These are phyloP conservation scores for Semnornis frantzii DNA, from an alignment of 2,113 vertebrate species.

Conservation along the genomic window DNA sequence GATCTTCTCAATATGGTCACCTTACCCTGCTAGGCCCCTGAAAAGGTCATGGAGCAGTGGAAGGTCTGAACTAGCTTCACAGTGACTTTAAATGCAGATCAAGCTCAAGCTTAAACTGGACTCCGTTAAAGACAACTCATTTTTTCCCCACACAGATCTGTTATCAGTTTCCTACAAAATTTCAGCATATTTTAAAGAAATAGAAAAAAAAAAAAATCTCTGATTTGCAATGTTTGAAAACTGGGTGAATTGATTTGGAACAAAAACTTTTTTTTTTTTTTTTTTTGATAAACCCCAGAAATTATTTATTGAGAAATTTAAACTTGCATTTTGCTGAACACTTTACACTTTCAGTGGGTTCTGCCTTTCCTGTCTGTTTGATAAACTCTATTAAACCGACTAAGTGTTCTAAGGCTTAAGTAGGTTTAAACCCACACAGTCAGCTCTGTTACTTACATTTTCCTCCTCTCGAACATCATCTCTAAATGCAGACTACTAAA, in stretches of 20 bases:
- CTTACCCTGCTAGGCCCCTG: not conserved
- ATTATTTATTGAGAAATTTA: not conserved
- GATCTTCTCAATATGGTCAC: not conserved
- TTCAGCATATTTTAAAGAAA: not conserved
- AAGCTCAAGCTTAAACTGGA: not conserved
- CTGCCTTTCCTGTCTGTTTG: not conserved
- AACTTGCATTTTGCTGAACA: not conserved
- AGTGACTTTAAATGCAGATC: not conserved
- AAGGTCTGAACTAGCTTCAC: not conserved
- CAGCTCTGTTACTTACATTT: not conserved
- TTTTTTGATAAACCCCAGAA: not conserved
- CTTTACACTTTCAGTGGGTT: not conserved
- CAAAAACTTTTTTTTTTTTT: too few species aligned
- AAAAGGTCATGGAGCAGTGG: not conserved
- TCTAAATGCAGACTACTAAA: not conserved
- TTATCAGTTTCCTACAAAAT: not conserved
- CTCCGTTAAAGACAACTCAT: not conserved
- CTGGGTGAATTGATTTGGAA: not conserved
- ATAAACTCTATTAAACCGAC: not conserved
- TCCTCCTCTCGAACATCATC: not conserved
- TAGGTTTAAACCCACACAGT: not conserved
- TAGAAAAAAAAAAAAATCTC: too few species aligned
- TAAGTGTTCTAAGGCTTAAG: not conserved
- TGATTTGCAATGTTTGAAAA: not conserved
- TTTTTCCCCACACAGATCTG: not conserved